These are phyloP conservation scores for Hormaphis cornu DNA, from an alignment of 1,140 invertebrate genomes.

Conservation along the genomic window DNA sequence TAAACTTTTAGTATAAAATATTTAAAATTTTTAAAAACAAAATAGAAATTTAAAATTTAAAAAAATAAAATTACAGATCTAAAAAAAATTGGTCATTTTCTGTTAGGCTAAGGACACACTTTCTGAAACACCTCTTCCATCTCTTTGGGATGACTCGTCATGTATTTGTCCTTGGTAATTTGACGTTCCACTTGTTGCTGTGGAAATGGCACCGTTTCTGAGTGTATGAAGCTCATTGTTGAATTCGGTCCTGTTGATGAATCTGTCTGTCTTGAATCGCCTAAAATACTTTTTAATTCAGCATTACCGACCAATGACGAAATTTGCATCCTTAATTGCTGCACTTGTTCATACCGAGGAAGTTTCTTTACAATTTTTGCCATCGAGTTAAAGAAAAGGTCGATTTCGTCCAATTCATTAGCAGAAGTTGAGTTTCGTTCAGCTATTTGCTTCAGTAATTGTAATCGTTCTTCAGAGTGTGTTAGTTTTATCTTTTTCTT, in stretches of 20 bases:
- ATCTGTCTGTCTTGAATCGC: constrained; percentile 9
- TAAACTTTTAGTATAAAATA: neutral
- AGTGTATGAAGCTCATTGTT: constrained; percentile 2
- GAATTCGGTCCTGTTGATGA: constrained; percentile 1
- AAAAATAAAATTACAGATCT: neutral
- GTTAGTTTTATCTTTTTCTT: constrained; percentile 15
- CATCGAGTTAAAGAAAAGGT: constrained; percentile 6
- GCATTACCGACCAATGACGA: constrained; percentile 7
- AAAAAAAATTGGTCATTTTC: constrained; percentile 5
- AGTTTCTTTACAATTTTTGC: constrained; percentile 11
- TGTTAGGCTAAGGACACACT: neutral
- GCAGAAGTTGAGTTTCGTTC: neutral
- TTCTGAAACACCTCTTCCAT: neutral
- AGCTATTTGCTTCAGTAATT: constrained; percentile 9
- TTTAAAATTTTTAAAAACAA: constrained; percentile 14
- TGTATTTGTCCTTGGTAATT: constrained; percentile 13
- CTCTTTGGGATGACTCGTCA: constrained; percentile 12
- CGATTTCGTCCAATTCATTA: constrained; percentile 9
- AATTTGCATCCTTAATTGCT: constrained; percentile 21
- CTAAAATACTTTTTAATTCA: constrained; percentile 19
- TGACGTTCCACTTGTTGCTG: constrained; percentile 4
- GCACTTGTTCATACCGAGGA: constrained; percentile 12
- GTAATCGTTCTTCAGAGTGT: constrained; percentile 16
- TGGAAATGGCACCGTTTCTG: constrained; percentile 10
- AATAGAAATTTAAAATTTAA: constrained; percentile 8